These are phyloP conservation scores for Trichogramma evanescens DNA, from an alignment of 2,888 invertebrate genomes.

Conservation along the genomic window DNA sequence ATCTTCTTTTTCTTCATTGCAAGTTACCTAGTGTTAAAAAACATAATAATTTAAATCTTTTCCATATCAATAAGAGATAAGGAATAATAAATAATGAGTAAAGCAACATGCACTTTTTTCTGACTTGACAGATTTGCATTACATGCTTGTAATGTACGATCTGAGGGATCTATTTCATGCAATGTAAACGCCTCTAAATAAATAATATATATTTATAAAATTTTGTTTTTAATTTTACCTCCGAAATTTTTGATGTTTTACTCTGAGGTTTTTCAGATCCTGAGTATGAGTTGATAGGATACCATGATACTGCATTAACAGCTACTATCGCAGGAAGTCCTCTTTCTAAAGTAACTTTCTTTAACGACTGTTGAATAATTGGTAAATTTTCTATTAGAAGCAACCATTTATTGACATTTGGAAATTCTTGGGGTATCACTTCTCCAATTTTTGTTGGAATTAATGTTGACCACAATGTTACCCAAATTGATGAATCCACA, in stretches of 20 bases:
- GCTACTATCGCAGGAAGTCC: constrained; percentile 35
- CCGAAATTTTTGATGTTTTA: constrained; percentile 21
- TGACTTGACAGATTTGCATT: too few species aligned
- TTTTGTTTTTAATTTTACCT: constrained; percentile 18
- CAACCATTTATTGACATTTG: constrained; percentile 58
- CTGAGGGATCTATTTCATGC: too few species aligned
- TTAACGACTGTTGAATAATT: constrained; percentile 31
- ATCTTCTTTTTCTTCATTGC: constrained; percentile 33
- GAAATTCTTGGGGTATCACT: constrained; percentile 53
- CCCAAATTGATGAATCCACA: constrained; percentile 69
- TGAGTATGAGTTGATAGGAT: constrained; percentile 34
- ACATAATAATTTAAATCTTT: constrained; percentile 4
- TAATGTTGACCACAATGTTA: constrained; percentile 61
- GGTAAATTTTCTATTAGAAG: constrained; percentile 51
- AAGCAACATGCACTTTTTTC: not conserved
- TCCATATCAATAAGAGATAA: not conserved
- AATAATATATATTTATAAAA: not conserved
- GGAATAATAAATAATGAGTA: not conserved
- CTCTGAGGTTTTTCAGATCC: constrained; percentile 22
- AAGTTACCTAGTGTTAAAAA: constrained; percentile 24
- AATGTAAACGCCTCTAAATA: too few species aligned
- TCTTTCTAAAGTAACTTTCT: constrained; percentile 34
- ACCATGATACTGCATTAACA: constrained; percentile 39
- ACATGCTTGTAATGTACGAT: too few species aligned
- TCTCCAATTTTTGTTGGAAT: constrained; percentile 54